Evolutionary conservation across 2,888 invertebrate genomes (phyloP).

Genomic region (Plebejus argus): DNA sequence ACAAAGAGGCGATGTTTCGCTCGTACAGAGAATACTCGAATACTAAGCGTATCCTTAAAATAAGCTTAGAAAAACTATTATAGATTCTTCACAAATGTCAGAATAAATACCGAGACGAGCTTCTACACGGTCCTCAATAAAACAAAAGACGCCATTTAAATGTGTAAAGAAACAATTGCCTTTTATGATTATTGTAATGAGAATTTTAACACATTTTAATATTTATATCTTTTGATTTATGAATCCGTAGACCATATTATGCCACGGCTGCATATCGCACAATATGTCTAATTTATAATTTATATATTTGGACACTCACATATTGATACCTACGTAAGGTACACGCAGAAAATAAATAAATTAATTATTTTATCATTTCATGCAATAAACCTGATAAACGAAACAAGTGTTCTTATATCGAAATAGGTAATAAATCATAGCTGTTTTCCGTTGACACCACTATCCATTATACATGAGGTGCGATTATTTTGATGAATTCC

Average conservation of each 20-base stretch:
- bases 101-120: slow-evolving; percentile 60
- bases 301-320: no score
- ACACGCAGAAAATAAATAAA: not conserved
- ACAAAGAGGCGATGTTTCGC: slow-evolving; percentile 75
- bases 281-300: not conserved
- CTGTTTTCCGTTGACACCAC: slow-evolving; percentile 66
- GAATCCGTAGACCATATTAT: slow-evolving; percentile 37
- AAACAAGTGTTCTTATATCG: slow-evolving; percentile 37
- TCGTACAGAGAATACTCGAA: slow-evolving; percentile 48
- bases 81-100: slow-evolving; percentile 60
- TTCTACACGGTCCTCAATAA: slow-evolving; percentile 59
- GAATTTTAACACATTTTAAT: slow-evolving; percentile 51
- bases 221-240: slow-evolving; percentile 50
- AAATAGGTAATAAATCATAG: slow-evolving; percentile 61
- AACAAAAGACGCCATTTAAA: slow-evolving; percentile 57
- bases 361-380: not conserved
- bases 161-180: slow-evolving; percentile 72
- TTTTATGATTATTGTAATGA: slow-evolving; percentile 68
- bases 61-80: slow-evolving; percentile 69
- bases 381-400: slow-evolving; percentile 4
- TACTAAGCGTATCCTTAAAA: slow-evolving; percentile 64
- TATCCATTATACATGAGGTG: slow-evolving; percentile 73
- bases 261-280: not conserved
- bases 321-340: no score
- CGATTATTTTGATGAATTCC: slow-evolving; percentile 79